Percentiles rank a stretch among this genome's conserved stretches.
Conservation (phyloP, 1,140 invertebrate genomes). For the Bombus cullumanus region DNA sequence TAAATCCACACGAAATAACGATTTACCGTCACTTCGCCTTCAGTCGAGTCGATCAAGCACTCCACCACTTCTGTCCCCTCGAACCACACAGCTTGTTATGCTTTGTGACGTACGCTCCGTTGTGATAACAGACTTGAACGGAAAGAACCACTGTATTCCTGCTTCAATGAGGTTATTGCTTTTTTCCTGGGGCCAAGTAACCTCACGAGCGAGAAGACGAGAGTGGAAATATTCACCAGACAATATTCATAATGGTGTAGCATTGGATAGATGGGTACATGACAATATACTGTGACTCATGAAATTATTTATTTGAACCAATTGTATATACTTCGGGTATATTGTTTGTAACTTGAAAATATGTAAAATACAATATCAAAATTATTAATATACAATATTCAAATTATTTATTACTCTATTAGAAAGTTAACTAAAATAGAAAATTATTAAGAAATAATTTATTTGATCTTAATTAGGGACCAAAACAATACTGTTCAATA, state of each 20-base stretch:
- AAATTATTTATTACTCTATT: no score
- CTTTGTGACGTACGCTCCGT: background rate
- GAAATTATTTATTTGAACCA: background rate
- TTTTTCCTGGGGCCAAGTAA: background rate
- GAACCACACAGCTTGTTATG: background rate
- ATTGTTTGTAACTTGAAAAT: background rate
- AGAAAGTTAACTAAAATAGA: no score
- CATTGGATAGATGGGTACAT: background rate
- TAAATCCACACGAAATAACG: background rate
- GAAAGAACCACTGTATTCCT: background rate
- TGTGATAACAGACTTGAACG: conserved; percentile 16
- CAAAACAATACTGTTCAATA: no score
- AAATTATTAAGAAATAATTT: no score
- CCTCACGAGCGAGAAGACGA: background rate
- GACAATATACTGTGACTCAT: background rate
- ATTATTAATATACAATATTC: no score
- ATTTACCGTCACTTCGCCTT: conserved; percentile 4
- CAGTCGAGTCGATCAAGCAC: background rate
- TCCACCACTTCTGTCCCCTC: background rate
- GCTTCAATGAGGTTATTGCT: background rate
- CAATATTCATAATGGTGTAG: conserved; percentile 15
- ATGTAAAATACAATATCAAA: no score
- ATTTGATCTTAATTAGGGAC: no score
- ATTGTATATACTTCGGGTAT: no score
- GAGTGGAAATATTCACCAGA: conserved; percentile 12